Evolutionary conservation across 2,888 invertebrate genomes (phyloP).

Genomic region (Arctia plantaginis): DNA sequence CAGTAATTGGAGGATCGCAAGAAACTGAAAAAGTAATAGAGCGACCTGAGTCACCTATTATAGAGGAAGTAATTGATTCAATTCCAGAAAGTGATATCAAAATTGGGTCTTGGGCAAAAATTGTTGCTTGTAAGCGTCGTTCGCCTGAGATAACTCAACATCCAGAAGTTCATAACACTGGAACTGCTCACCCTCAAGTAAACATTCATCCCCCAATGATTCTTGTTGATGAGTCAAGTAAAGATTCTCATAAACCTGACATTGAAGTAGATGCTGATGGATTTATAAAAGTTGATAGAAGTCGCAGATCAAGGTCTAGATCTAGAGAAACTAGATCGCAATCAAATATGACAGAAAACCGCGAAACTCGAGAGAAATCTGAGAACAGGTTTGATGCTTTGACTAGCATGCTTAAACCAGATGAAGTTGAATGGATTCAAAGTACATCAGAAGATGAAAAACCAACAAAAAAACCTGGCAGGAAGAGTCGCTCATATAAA

Average conservation of each 20-base stretch:
- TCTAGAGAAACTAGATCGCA: constrained; percentile 79
- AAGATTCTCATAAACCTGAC: constrained; percentile 61
- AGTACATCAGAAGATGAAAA: constrained; percentile 60
- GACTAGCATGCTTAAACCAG: constrained; percentile 62
- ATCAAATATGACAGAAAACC: constrained; percentile 56
- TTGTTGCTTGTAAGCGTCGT: constrained; percentile 71
- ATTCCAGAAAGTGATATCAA: constrained; percentile 41
- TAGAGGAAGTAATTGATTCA: constrained; percentile 28
- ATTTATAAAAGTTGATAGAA: constrained; percentile 81
- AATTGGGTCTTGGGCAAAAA: constrained; percentile 77
- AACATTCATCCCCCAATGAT: constrained; percentile 67
- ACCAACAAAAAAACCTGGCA: constrained; percentile 53
- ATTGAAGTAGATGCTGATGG: constrained; percentile 76
- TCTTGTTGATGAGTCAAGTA: constrained; percentile 72
- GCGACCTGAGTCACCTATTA: neutral
- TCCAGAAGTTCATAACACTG: constrained; percentile 47
- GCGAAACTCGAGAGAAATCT: constrained; percentile 65
- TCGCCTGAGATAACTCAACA: constrained; percentile 69
- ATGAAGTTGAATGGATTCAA: constrained; percentile 55
- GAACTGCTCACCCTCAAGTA: constrained; percentile 36
- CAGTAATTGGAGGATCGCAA: constrained; percentile 24
- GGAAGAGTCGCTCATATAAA: constrained; percentile 73
- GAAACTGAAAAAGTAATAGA: constrained; percentile 16
- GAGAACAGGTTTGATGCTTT: constrained; percentile 75
- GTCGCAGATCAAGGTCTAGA: constrained; percentile 83